phyloP scores from a whole-genome alignment of 2,113 vertebrate genomes.

The Eira barbara region DNA sequence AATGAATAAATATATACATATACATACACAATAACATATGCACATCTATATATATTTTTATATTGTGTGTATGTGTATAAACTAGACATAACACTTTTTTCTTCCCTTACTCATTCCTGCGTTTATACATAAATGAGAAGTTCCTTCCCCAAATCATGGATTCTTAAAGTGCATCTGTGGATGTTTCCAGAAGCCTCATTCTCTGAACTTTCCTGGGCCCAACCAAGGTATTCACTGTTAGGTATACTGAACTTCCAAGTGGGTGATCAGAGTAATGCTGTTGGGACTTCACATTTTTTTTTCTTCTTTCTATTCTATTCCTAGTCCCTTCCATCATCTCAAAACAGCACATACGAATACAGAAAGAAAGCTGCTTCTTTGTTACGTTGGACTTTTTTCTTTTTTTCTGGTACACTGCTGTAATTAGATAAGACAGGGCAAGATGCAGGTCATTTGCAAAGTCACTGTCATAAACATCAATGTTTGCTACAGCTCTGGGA shows the following conservation, averaged over 20 bases:
- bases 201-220: background rate
- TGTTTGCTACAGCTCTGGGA: background rate
- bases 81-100: background rate
- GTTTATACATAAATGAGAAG: background rate
- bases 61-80: background rate
- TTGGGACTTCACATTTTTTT: background rate
- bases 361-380: background rate
- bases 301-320: background rate
- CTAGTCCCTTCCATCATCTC: background rate
- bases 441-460: background rate
- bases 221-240: background rate
- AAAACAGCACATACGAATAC: background rate
- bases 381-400: background rate
- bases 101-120: background rate
- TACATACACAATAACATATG: background rate
- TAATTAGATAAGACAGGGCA: conserved; percentile 2
- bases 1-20: background rate
- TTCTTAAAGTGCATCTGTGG: background rate
- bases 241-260: background rate
- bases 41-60: background rate
- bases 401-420: background rate
- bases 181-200: background rate
- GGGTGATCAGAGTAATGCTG: background rate
- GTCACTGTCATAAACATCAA: background rate
- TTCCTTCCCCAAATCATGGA: background rate